These are phyloP conservation scores for Mus spretus DNA, from an alignment of 2,797 vertebrate species.

Conservation along the genomic window DNA sequence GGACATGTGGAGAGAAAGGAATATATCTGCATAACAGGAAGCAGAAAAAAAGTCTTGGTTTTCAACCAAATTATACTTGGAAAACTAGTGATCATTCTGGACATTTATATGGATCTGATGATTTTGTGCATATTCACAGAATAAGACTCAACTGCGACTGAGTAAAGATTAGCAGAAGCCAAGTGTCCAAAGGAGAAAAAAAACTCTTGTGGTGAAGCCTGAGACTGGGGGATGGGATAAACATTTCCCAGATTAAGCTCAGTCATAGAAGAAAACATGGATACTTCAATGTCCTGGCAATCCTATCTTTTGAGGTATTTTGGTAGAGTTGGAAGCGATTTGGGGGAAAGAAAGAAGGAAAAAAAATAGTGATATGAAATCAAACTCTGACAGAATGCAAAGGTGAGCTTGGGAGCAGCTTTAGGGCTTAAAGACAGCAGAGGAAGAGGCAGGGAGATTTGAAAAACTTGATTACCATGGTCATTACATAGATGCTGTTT, in stretches of 20 bases:
- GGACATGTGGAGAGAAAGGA: conserved; percentile 54
- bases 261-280: background rate
- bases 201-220: background rate
- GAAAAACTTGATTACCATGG: background rate
- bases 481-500: background rate
- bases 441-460: background rate
- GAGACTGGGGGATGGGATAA: background rate
- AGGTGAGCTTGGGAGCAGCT: background rate
- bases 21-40: conserved; percentile 55
- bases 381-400: background rate
- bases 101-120: background rate
- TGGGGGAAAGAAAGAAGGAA: background rate
- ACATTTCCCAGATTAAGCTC: background rate
- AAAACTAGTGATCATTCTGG: conserved; percentile 52
- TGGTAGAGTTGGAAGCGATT: background rate
- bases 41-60: conserved; percentile 40
- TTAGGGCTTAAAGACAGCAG: background rate
- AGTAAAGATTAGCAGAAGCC: conserved; percentile 48
- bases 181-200: background rate
- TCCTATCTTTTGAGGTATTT: background rate
- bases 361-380: background rate
- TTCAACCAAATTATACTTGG: conserved; percentile 62
- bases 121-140: background rate
- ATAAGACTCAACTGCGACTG: background rate
- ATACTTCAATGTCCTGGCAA: conserved; percentile 1